Conservation (phyloP, 1,140 invertebrate species). For the Spodoptera frugiperda region DNA sequence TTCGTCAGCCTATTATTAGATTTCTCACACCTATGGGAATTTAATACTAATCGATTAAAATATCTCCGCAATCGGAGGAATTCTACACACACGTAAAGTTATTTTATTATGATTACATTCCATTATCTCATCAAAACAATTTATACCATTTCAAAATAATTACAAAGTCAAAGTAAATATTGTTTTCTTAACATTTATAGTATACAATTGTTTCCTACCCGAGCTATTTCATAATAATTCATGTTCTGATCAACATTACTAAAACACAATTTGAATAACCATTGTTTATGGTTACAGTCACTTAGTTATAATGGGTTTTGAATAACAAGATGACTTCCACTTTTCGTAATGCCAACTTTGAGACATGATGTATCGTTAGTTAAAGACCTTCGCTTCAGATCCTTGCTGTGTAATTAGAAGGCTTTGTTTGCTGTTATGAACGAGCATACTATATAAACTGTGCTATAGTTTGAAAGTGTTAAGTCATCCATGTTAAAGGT, state of each 20-base stretch:
- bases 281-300: slow-evolving; percentile 37
- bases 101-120: background rate
- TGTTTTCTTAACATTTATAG: background rate
- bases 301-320: slow-evolving; percentile 37
- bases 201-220: background rate
- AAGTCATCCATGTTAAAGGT: slow-evolving; percentile 56
- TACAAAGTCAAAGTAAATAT: background rate
- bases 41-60: background rate
- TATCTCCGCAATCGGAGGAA: background rate
- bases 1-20: slow-evolving; percentile 19
- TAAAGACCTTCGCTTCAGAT: slow-evolving; percentile 50
- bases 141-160: background rate
- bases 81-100: too few relatives aligned
- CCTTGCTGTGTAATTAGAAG: slow-evolving; percentile 60
- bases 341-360: slow-evolving; percentile 56
- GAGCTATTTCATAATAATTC: slow-evolving; percentile 6
- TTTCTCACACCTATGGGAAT: slow-evolving; percentile 9
- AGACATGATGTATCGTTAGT: slow-evolving; percentile 48
- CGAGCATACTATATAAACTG: slow-evolving; percentile 25
- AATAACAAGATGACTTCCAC: slow-evolving; percentile 57
- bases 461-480: slow-evolving; percentile 52
- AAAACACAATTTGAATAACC: slow-evolving; percentile 24
- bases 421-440: slow-evolving; percentile 64
- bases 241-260: slow-evolving; percentile 2
- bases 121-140: background rate